Evolutionary conservation across 2,888 invertebrate genomes (phyloP), one percentile per base, ranked within the genome.

Genomic region (Cyrtodaria siliqua): DNA sequence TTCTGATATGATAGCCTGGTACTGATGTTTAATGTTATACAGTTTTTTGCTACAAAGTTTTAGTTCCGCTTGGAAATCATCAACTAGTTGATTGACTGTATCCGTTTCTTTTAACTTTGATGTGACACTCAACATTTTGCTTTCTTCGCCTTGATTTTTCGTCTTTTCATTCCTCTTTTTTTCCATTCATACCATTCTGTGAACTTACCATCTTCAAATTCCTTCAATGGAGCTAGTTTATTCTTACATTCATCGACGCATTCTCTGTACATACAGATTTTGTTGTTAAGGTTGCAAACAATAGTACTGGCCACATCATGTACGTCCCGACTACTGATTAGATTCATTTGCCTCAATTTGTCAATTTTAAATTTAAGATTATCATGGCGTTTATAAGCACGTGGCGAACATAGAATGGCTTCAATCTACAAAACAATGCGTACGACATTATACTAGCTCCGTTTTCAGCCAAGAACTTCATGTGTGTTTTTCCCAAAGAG

Each of bases 331-430:
- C 29, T 55, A 12, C 33, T n/a, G n/a, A n/a, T n/a, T n/a, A n/a
- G n/a, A 2, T 24, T 55, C 40, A 1, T 72, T 81, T 3, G 69
- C 18, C 29, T 73, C 76, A 40, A 23, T 74, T 79, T 80, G 83
- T 14, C 80, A 26, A 20, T 72, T n/a, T n/a, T n/a, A n/a, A n/a
- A n/a, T n/a, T n/a, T n/a, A n/a, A n/a, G n/a, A n/a, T n/a, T n/a
- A n/a, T n/a, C n/a, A n/a, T n/a, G n/a, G n/a, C n/a, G n/a, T n/a
- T n/a, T n/a, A n/a, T n/a, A n/a, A n/a, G n/a, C n/a, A n/a, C n/a
- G n/a, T n/a, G n/a, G n/a, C n/a, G n/a, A n/a, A n/a, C n/a, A n/a
- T n/a, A n/a, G n/a, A n/a, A n/a, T n/a, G n/a, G n/a, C n/a, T n/a
- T n/a, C n/a, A n/a, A n/a, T n/a, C n/a, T n/a, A n/a, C n/a, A n/a